Evolutionary conservation across 2,797 vertebrate genomes (phyloP), one percentile per base, ranked within the genome.

Genomic region (Bovichtus diacanthus): DNA sequence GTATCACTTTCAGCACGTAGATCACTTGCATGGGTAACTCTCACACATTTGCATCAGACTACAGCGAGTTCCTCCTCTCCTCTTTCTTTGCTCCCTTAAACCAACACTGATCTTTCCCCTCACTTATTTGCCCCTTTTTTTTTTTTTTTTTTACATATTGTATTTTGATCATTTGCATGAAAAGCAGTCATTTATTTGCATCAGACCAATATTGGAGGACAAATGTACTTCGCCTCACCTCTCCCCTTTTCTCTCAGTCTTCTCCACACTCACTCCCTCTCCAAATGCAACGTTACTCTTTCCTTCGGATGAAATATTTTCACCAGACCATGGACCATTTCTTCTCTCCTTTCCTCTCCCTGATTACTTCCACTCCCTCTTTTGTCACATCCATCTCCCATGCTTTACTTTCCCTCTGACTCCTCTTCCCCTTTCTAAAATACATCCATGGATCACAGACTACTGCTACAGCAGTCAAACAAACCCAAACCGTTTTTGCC

Each of bases 271-370:
- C 55, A 62, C 58, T 56, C 59, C 59, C 78, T 88, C 78, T 88
- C 89, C 88, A 88, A 85, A 86, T 75, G 62, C 82, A 90, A 89
- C 78, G 90, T 90, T 91, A 86, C 72, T 76, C 85, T 89, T 90
- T 91, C 65, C 73, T 83, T 51, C 66, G 88, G 88, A 73, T 92
- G 87, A 88, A 89, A 84, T 65, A 82, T 73, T 90, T 76, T 88
- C 80, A 87, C 75, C 79, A 66, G 86, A 86, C 84, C 83, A 74
- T 84, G 73, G 59, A 81, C 76, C 82, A 86, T 87, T 88, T 81
- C 73, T 67, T 67, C 61, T 64, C 60, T 78, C 50, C 54, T 36
- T 79, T 88, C 59, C 67, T 77, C 84, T 65, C 54, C 43, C 51
- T 49, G 39, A 66, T 78, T 81, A 49, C 64, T 67, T 66, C 70